Evolutionary conservation across 37 sponge, comb jelly and placozoan genomes (phyloP), one percentile per base, ranked within the genome.

Genomic region (Dysidea cf. avara): DNA sequence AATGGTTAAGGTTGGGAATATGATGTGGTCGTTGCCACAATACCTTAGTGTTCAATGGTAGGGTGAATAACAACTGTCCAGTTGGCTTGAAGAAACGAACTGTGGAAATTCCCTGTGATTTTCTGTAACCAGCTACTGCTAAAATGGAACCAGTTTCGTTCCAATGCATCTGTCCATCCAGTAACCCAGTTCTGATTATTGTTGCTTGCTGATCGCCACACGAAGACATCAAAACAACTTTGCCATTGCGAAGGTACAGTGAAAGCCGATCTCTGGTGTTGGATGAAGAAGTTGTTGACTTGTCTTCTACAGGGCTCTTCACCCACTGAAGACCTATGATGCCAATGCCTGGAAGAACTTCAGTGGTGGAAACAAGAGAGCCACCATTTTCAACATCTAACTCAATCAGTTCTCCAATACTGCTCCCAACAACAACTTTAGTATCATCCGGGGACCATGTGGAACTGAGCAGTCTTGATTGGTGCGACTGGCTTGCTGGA

Each of bases 161-260:
- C 94, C 94, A 94, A 31, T 64, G 66, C 77, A 89, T 89, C 39
- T 77, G 61, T 16, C 94, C 94, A 40, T 94, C 94, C 12, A 89
- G 61, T 18, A 94, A 56, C 0, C 89, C 94, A 7, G 94, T 88
- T 36, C 85, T 72, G 39, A 88, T 89, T 64, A 94, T 88, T 47
- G 87, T 86, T 17, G 94, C 90, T n/a, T 88, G 86, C 64, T 87
- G 94, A 51, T 94, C 94, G 1, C 90, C 89, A 62, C 94, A 94
- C 13, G 92, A 92, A 33, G 75, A 83, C 92, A 92, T 92, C 54
- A 92, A 61, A 28, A 92, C 92, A n/a, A 92, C 92, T 66, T 92
- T 92, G 22, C 92, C 92, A 58, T 92, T 92, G 37, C 80, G 37
- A 25, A 92, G 74, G 71, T 86, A 92, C 25, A 92, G 81, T 7